Percentiles rank a stretch among this genome's conserved stretches.
phyloP scores from a whole-genome alignment of 2,113 vertebrate genomes.

The Hyperopisus bebe region DNA sequence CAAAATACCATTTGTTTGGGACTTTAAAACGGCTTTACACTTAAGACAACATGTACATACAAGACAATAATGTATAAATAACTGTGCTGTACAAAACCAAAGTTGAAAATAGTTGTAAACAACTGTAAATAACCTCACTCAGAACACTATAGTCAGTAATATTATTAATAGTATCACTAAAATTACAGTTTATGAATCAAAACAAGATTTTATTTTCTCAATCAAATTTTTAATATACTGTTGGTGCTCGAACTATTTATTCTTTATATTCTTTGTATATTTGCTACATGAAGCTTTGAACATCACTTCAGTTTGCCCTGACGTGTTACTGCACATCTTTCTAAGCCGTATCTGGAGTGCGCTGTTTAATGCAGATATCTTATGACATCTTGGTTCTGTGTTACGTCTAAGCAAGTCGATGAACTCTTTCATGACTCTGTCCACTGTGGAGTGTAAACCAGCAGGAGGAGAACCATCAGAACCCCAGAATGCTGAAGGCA shows the following conservation, averaged over 20 bases:
- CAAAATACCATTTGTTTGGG: background rate
- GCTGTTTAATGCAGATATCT: background rate
- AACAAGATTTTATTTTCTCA: background rate
- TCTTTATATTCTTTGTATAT: background rate
- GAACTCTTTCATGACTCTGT: background rate
- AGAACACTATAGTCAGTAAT: background rate
- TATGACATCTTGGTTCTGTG: background rate
- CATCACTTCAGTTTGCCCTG: background rate
- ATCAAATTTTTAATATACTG: background rate
- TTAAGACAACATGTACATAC: background rate
- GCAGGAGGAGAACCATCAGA: background rate
- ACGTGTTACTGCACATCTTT: background rate
- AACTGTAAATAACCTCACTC: background rate
- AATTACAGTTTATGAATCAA: background rate
- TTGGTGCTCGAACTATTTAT: background rate
- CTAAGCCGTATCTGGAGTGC: background rate
- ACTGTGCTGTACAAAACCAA: background rate
- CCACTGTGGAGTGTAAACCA: background rate
- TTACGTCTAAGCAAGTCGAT: background rate
- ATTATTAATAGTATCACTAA: background rate
- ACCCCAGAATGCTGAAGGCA: background rate
- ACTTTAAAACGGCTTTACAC: background rate
- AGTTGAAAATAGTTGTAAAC: background rate
- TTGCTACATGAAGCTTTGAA: background rate
- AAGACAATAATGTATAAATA: background rate